phyloP scores from a whole-genome alignment of 2,888 invertebrate genomes.

The Polyploca ridens region DNA sequence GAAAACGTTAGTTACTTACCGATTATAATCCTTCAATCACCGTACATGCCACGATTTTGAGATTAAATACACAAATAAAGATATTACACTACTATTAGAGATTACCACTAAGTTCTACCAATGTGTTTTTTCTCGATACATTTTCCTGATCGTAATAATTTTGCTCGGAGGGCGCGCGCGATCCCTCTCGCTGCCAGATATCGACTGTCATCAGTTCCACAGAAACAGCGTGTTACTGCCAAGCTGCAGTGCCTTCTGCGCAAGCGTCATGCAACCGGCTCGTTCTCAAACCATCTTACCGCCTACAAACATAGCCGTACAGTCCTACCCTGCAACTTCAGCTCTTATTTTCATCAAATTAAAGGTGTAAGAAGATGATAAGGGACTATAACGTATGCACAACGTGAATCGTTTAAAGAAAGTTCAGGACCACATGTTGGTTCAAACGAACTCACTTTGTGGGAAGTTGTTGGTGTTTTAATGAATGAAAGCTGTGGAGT shows the following conservation, averaged over 20 bases:
- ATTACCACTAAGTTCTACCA: slow-evolving; percentile 9
- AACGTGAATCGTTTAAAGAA: slow-evolving; percentile 62
- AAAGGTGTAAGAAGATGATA: slow-evolving; percentile 25
- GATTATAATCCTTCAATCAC: slow-evolving; percentile 38
- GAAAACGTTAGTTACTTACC: slow-evolving; percentile 40
- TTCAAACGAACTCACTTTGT: slow-evolving; percentile 53
- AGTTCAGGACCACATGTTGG: slow-evolving; percentile 63
- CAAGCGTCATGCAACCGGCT: slow-evolving; percentile 73
- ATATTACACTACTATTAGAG: neutral
- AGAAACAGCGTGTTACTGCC: slow-evolving; percentile 60
- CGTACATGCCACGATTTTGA: slow-evolving; percentile 36
- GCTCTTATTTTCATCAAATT: slow-evolving; percentile 35
- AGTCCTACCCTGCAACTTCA: slow-evolving; percentile 34
- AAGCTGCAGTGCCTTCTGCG: slow-evolving; percentile 72
- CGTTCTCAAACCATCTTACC: slow-evolving; percentile 55
- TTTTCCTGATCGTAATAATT: slow-evolving; percentile 12
- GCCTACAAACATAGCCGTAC: slow-evolving; percentile 34
- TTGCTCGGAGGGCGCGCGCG: slow-evolving; percentile 40
- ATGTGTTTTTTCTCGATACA: slow-evolving; percentile 9
- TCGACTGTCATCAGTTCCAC: slow-evolving; percentile 70
- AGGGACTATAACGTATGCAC: slow-evolving; percentile 34
- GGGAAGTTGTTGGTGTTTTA: slow-evolving; percentile 51
- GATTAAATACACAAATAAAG: slow-evolving; percentile 34
- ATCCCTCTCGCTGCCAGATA: slow-evolving; percentile 56
- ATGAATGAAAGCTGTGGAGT: slow-evolving; percentile 48